Base-by-base conservation (phyloP, 2,888 invertebrate genomes). In the Cataglyphis livida region DNA sequence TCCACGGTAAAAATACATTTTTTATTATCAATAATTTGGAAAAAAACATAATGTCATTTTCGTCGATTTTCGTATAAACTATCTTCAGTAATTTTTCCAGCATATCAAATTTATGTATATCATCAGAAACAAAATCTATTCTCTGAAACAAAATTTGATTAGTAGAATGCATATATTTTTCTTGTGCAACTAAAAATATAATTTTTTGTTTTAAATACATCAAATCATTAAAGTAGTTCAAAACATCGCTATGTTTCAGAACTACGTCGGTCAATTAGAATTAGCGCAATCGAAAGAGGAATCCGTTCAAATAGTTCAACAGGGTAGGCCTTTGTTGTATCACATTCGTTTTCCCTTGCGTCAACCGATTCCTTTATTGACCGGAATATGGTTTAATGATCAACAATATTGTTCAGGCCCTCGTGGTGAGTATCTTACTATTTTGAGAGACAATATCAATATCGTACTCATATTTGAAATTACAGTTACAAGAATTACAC, bases 201-300 rank as follows among this genome's bases (percentile, higher is more conserved):
- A 25, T 44, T 21, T 25, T 32, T 35, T 38, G 21, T 44, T 38
- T 25, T 18, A 0, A 32, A 6, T n/a, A 32, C 3, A 3, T 64
- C 12, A 35, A 2, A 38, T 64, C 5, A 38, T 21, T 38, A 38
- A 44, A 62, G 48, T 79, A 76, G 61, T 59, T 82, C 12, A 57
- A 38, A 38, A 44, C 41, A 38, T 57, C n/a, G 12, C 59, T 54
- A 5, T 44, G 12, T 88, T 88, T 76, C 44, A 94, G 93, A 90
- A 89, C 84, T 93, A 94, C 71, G 91, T 92, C 2, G 94, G 94
- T 3, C 89, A 88, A 78, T 79, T 94, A 65, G 91, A 93, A 83
- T 83, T 94, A 66, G 91, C 85, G 6, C 89, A 90, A 59, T 91
- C 93, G 3, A 92, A 85, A 75, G 84, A 90, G 4, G 87, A 92